A percentile compares a stretch with the other conserved stretches of the same genome.
Evolutionary conservation across 2,888 invertebrate species (phyloP).

Genomic region (Sipha maydis): DNA sequence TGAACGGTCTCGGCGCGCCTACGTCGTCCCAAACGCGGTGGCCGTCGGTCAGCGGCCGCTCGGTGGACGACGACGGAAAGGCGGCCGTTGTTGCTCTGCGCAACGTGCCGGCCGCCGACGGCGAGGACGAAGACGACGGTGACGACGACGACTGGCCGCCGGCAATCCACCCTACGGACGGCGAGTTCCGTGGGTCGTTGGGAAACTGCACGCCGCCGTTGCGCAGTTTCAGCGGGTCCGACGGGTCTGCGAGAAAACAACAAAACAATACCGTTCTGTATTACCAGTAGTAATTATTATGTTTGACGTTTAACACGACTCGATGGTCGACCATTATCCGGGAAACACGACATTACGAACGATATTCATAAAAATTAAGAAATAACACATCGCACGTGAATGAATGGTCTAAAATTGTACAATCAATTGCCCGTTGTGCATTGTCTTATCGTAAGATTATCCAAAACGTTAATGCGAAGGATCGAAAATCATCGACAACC

Average conservation of each 20-base stretch:
- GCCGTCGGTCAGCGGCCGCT: conserved; percentile 12
- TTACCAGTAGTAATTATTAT: no score
- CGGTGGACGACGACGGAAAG: background rate
- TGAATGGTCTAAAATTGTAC: no score
- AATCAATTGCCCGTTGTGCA: no score
- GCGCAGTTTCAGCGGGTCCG: conserved; percentile 4
- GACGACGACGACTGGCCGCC: background rate
- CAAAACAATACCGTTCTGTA: background rate
- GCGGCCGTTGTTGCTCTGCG: background rate
- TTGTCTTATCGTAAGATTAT: no score
- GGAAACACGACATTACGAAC: no score
- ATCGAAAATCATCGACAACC: no score
- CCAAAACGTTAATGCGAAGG: no score
- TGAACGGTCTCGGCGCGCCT: conserved; percentile 2
- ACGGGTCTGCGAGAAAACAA: conserved; percentile 29
- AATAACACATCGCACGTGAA: no score
- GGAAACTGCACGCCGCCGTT: conserved; percentile 33
- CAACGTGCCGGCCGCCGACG: conserved; percentile 6
- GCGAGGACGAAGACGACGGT: background rate
- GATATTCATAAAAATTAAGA: no score
- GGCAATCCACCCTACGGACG: background rate
- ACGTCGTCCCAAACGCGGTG: conserved; percentile 31
- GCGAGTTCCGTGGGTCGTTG: background rate
- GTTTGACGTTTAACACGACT: no score
- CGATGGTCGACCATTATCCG: no score